Evolutionary conservation across 2,113 vertebrate species (phyloP).

Genomic region (Plestiodon gilberti): DNA sequence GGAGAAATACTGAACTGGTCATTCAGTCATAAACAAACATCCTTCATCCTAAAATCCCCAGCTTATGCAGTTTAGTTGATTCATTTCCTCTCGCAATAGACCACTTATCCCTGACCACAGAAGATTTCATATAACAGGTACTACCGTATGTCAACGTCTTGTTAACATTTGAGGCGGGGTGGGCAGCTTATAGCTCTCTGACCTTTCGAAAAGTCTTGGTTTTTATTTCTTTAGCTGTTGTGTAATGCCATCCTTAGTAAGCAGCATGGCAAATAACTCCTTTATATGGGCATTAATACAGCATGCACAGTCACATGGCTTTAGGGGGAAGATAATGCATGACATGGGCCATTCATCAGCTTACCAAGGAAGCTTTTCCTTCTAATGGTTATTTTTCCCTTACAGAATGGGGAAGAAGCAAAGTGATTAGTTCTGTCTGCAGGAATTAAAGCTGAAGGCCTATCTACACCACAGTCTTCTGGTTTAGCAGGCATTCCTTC

Average conservation of each 20-base stretch:
- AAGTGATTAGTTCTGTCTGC: background rate
- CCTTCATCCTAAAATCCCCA: slow-evolving; percentile 55
- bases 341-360: slow-evolving; percentile 30
- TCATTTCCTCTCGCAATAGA: slow-evolving; percentile 57
- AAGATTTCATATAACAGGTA: slow-evolving; percentile 55
- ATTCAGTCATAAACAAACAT: slow-evolving; percentile 67
- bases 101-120: slow-evolving; percentile 56
- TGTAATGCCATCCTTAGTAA: slow-evolving; percentile 23
- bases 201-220: background rate
- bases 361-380: background rate
- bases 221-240: background rate
- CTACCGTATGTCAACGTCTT: slow-evolving; percentile 61
- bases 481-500: background rate
- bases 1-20: slow-evolving; percentile 68
- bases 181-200: slow-evolving; percentile 16
- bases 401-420: background rate
- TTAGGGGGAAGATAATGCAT: slow-evolving; percentile 2
- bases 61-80: slow-evolving; percentile 66
- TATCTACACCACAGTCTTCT: background rate
- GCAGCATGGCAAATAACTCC: slow-evolving; percentile 1
- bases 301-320: slow-evolving; percentile 25
- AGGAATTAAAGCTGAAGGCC: background rate
- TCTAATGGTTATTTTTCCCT: background rate
- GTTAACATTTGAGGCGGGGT: slow-evolving; percentile 54
- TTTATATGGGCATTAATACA: background rate